A percentile compares a stretch with the other conserved stretches of the same genome.
Conservation (phyloP, 1,140 invertebrate genomes). For the Tetramorium simillimum region DNA sequence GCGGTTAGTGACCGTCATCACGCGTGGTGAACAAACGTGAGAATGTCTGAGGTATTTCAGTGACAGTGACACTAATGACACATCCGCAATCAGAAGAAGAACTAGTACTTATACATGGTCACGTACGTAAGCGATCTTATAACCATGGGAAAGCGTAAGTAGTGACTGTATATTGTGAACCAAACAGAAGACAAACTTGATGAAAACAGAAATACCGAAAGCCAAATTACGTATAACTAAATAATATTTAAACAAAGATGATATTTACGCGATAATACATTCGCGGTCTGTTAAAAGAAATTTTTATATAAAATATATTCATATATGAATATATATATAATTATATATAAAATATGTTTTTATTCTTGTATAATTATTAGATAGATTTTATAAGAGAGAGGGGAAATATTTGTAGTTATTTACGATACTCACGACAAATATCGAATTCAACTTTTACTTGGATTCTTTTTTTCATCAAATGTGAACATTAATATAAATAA, state of each 20-base stretch:
- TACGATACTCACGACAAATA: too few relatives aligned
- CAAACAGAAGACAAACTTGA: background rate
- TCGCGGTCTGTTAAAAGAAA: too few relatives aligned
- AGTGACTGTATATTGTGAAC: background rate
- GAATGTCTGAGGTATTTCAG: slow-evolving; percentile 54
- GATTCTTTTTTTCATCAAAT: too few relatives aligned
- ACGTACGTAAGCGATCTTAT: slow-evolving; percentile 14
- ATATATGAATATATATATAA: too few relatives aligned
- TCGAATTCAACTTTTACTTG: too few relatives aligned
- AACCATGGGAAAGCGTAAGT: slow-evolving; percentile 33
- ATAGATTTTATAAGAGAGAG: too few relatives aligned
- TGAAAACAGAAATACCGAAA: background rate
- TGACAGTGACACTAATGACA: slow-evolving; percentile 64
- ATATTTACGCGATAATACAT: background rate
- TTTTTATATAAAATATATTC: too few relatives aligned
- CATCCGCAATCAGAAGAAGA: slow-evolving; percentile 23
- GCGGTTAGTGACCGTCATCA: slow-evolving; percentile 23
- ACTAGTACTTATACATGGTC: background rate
- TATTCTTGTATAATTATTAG: too few relatives aligned
- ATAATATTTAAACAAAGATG: background rate
- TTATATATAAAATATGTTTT: too few relatives aligned
- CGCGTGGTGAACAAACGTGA: slow-evolving; percentile 55
- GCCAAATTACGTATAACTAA: background rate
- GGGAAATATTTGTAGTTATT: too few relatives aligned
- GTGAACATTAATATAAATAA: too few relatives aligned